Evolutionary conservation across 2,888 invertebrate species (phyloP).

Genomic region (Dicranocentrus wangi): DNA sequence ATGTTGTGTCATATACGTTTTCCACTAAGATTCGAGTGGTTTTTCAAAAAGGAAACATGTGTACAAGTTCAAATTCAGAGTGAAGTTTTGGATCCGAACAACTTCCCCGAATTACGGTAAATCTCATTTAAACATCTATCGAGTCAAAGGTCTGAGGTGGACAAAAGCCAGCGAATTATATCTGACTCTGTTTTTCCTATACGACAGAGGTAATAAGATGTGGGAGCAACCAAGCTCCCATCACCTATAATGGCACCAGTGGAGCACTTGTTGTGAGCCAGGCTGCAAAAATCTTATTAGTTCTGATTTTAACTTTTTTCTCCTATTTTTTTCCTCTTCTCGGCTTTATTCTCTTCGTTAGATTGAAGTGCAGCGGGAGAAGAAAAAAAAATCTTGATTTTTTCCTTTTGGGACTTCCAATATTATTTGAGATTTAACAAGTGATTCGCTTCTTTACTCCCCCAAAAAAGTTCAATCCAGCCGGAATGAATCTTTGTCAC

Average conservation of each 20-base stretch:
- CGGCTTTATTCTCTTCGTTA: not conserved
- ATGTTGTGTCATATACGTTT: no score
- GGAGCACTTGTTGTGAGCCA: constrained; percentile 4
- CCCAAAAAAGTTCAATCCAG: constrained; percentile 18
- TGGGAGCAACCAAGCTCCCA: not conserved
- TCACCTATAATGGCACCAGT: not conserved
- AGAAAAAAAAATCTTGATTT: not conserved
- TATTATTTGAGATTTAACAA: constrained; percentile 42
- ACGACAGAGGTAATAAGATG: constrained; percentile 38
- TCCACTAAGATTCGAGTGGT: no score
- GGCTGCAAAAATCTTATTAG: not conserved
- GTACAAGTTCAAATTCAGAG: no score
- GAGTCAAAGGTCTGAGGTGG: constrained; percentile 59
- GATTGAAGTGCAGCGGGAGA: not conserved
- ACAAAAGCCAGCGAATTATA: constrained; percentile 30
- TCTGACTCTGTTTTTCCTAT: constrained; percentile 9
- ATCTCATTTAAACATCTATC: constrained; percentile 50
- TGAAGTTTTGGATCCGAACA: not conserved
- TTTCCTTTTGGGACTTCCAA: constrained; percentile 30
- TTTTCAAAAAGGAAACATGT: no score
- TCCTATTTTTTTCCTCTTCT: constrained; percentile 3
- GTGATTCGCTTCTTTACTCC: constrained; percentile 11
- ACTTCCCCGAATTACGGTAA: constrained; percentile 38
- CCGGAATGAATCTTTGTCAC: not conserved
- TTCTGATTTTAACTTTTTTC: constrained; percentile 26